Evolutionary conservation across 2,113 vertebrate species (phyloP).

Genomic region (Struthidea cinerea): DNA sequence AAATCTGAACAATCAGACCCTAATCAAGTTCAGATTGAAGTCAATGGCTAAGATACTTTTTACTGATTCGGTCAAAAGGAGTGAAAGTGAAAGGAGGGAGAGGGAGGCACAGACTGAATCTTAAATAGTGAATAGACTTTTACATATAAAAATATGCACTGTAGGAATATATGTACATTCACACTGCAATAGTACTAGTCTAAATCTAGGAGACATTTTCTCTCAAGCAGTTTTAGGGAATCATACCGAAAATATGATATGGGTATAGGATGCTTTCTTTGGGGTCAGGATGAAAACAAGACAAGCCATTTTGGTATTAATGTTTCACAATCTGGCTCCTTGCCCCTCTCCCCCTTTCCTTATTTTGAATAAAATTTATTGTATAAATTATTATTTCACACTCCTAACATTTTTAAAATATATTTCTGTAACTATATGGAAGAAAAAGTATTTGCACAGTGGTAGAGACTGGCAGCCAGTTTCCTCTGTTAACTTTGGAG

Average conservation of each 20-base stretch:
- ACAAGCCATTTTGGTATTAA: neutral
- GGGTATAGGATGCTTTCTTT: neutral
- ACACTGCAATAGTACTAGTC: neutral
- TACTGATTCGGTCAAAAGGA: neutral
- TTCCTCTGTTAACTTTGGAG: neutral
- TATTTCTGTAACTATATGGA: neutral
- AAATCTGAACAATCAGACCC: neutral
- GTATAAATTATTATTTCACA: neutral
- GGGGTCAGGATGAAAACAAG: neutral
- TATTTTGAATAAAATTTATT: neutral
- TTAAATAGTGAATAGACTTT: neutral
- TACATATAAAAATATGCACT: neutral
- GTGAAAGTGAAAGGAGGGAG: neutral
- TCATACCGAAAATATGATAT: neutral
- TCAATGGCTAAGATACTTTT: neutral
- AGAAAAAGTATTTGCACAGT: neutral
- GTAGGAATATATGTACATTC: neutral
- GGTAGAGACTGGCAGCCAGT: neutral
- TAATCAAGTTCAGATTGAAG: conserved; percentile 1
- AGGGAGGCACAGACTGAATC: neutral
- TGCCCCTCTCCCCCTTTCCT: neutral
- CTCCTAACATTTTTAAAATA: neutral
- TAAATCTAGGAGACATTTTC: neutral
- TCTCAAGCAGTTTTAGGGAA: neutral
- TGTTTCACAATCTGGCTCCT: neutral